Evolutionary conservation across 2,888 invertebrate genomes (phyloP).

Genomic region (Hydroisotoma schaefferi): DNA sequence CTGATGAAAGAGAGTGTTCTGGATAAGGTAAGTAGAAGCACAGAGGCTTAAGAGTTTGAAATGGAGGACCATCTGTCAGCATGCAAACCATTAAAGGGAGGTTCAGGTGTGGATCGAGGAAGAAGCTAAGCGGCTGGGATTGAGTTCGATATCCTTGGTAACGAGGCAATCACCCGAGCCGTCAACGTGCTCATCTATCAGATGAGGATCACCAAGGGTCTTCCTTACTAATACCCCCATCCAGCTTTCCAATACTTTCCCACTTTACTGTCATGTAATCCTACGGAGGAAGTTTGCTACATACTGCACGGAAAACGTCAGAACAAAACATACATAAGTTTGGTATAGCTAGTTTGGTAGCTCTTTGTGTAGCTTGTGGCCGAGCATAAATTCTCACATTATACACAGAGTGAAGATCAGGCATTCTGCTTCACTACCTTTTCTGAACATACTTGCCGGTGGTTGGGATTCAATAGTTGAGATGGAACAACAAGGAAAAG

Average conservation of each 20-base stretch:
- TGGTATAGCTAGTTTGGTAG: too few species aligned
- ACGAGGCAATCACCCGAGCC: constrained; percentile 50
- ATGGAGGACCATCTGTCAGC: constrained; percentile 44
- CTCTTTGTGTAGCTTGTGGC: too few species aligned
- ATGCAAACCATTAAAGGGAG: constrained; percentile 46
- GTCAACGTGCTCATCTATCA: constrained; percentile 50
- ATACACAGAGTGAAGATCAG: too few species aligned
- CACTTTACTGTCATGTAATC: constrained; percentile 8
- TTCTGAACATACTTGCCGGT: too few species aligned
- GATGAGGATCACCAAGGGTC: constrained; percentile 25
- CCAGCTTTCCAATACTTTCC: not conserved
- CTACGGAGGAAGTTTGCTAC: too few species aligned
- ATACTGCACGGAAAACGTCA: too few species aligned
- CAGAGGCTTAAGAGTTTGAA: constrained; percentile 6
- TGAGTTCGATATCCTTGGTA: constrained; percentile 49
- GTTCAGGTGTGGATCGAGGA: constrained; percentile 48
- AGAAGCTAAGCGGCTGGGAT: constrained; percentile 49
- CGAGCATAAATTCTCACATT: too few species aligned
- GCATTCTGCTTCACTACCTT: too few species aligned
- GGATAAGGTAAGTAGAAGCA: constrained; percentile 1
- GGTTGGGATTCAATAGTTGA: too few species aligned
- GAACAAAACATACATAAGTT: too few species aligned
- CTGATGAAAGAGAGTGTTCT: not conserved
- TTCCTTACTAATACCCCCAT: not conserved
- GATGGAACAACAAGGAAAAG: constrained; percentile 24